Evolutionary conservation across 2,113 vertebrate species (phyloP).

Genomic region (Labeo rohita): DNA sequence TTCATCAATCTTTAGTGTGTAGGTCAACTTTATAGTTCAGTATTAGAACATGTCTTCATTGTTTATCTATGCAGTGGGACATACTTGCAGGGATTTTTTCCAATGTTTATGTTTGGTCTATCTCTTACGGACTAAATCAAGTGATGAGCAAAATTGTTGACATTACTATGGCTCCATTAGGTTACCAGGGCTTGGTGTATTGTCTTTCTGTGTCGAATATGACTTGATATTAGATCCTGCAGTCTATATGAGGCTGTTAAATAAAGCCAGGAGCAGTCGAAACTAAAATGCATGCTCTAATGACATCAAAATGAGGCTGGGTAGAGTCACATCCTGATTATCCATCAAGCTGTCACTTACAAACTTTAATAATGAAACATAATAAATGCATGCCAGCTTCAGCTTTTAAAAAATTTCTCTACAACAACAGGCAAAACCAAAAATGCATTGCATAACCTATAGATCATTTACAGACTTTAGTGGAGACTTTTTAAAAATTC

Average conservation of each 20-base stretch:
- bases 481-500: neutral
- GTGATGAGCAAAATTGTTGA: neutral
- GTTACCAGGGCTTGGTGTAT: neutral
- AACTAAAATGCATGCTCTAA: neutral
- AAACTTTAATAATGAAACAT: neutral
- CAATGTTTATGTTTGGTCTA: neutral
- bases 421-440: neutral
- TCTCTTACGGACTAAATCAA: constrained; percentile 1
- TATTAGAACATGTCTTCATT: constrained; percentile 30
- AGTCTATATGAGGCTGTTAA: neutral
- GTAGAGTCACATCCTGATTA: neutral
- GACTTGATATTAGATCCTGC: neutral
- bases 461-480: neutral
- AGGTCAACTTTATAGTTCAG: neutral
- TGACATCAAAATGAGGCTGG: neutral
- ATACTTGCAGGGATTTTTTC: neutral
- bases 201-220: neutral
- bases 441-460: neutral
- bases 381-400: neutral
- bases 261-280: neutral
- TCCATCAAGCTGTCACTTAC: neutral
- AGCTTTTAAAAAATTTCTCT: neutral
- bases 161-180: neutral
- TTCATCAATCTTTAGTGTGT: neutral
- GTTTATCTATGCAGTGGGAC: constrained; percentile 8